Evolutionary conservation across 35 echinoderm and acorn worm genomes (phyloP), one percentile per base, ranked within the genome.

Genomic region (Holothuria glaberrima): DNA sequence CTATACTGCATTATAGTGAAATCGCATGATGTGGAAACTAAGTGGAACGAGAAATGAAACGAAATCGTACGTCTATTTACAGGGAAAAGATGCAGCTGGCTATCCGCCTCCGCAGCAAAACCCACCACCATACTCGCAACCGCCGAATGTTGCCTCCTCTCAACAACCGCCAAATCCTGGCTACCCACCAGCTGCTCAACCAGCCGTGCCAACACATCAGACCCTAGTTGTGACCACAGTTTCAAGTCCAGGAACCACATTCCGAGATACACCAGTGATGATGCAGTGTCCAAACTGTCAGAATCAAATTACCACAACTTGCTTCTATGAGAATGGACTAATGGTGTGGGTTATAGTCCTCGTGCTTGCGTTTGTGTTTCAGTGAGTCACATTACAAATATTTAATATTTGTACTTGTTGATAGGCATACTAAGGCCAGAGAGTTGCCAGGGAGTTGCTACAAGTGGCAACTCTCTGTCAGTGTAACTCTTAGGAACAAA

Each of bases 201-300:
- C 52, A 16, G 21, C 34, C n/a, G 22, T 35, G 27, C 80, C 52
- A 33, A 20, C 80, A n/a, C 80, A 60, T 12, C 80, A 59, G 57
- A 64, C 54, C 12, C 56, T 84, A 7, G 77, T 82, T 35, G 80
- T 84, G 24, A 61, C 57, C 2, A 84, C 80, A 12, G 57, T 61
- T 2, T 19, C 27, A 3, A 22, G 30, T 17, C n/a, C 9, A 5
- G 46, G 46, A 7, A 6, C 33, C 24, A 61, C 34, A 12, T 84
- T 58, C 80, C 41, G 28, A 16, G 80, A 84, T 13, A 44, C 22
- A 44, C 85, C 85, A 12, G 60, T 87, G 20, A 67, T 46, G 31
- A 48, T 52, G 13, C 85, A 87, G 85, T 87, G 85, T 59, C 85
- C 85, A 10, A 87, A 71, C 27, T 87, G 85, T 31, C 66, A 67